phyloP scores from a whole-genome alignment of 2,113 vertebrate genomes.

The Otocyon megalotis region DNA sequence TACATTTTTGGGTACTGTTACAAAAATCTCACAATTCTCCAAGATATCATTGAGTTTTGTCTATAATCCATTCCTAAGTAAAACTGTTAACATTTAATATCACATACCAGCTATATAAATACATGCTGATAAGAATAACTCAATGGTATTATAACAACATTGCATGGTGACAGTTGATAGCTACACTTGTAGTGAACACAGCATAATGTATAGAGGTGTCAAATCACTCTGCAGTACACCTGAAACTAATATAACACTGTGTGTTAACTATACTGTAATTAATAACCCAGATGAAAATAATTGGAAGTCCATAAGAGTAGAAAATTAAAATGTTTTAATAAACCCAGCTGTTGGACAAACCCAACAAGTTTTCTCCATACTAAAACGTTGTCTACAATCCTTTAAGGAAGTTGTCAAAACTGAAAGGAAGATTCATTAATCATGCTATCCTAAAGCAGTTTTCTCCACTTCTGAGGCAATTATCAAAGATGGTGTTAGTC shows the following conservation, averaged over 20 bases:
- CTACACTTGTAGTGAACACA: not conserved
- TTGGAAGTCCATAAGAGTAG: not conserved
- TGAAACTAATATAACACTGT: not conserved
- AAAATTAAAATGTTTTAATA: constrained; percentile 41
- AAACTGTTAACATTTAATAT: constrained; percentile 43
- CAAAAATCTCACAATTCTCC: not conserved
- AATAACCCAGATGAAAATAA: constrained; percentile 6
- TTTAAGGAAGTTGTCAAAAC: constrained; percentile 83
- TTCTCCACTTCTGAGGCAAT: constrained; percentile 88
- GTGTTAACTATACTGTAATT: not conserved
- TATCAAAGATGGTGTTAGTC: constrained; percentile 91
- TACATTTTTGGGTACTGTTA: not conserved
- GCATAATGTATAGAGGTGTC: not conserved
- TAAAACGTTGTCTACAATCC: constrained; percentile 53
- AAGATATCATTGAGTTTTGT: not conserved
- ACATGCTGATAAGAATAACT: not conserved
- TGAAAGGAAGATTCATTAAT: constrained; percentile 87
- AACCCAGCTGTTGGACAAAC: constrained; percentile 68
- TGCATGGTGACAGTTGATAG: not conserved
- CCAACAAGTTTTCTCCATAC: constrained; percentile 52
- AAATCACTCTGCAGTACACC: not conserved
- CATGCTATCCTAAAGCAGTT: constrained; percentile 86
- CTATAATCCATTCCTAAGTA: not conserved
- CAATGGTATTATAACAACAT: not conserved
- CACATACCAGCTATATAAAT: not conserved